Evolutionary conservation across 2,888 invertebrate species (phyloP).

Genomic region (Campoplex capitator): DNA sequence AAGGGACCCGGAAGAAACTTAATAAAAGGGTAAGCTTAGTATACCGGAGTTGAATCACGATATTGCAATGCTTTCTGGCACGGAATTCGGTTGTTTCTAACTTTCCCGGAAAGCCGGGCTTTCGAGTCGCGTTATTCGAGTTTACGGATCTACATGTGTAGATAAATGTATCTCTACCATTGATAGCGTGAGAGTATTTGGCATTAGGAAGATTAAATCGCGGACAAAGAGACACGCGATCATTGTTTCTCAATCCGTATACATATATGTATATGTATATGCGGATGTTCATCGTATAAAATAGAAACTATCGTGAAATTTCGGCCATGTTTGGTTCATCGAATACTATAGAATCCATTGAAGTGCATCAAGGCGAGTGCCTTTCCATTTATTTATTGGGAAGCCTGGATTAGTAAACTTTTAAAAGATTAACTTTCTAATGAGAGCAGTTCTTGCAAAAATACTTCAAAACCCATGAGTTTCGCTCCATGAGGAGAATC

Average conservation of each 20-base stretch:
- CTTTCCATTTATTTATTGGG: neutral
- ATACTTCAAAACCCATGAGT: neutral
- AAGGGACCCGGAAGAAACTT: conserved; percentile 55
- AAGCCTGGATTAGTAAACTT: neutral
- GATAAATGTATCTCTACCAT: conserved; percentile 18
- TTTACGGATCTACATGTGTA: conserved; percentile 2
- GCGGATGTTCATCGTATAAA: conserved; percentile 5
- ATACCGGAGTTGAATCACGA: conserved; percentile 47
- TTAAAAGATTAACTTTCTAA: neutral
- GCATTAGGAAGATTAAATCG: conserved; percentile 54
- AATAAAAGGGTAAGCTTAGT: conserved; percentile 43
- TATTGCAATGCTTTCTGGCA: conserved; percentile 59
- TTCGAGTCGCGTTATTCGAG: conserved; percentile 39
- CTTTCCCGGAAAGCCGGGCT: conserved; percentile 42
- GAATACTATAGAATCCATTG: conserved; percentile 6
- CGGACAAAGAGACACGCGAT: conserved; percentile 33
- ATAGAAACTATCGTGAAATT: conserved; percentile 22
- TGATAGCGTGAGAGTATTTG: conserved; percentile 42
- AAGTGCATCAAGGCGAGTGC: neutral
- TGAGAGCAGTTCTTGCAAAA: neutral
- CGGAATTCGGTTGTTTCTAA: conserved; percentile 48
- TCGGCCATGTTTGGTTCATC: neutral
- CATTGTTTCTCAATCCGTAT: conserved; percentile 10
- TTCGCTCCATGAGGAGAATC: neutral
- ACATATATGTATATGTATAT: neutral